phyloP scores from a whole-genome alignment of 2,797 vertebrate genomes.

The Threskiornis aethiopicus region DNA sequence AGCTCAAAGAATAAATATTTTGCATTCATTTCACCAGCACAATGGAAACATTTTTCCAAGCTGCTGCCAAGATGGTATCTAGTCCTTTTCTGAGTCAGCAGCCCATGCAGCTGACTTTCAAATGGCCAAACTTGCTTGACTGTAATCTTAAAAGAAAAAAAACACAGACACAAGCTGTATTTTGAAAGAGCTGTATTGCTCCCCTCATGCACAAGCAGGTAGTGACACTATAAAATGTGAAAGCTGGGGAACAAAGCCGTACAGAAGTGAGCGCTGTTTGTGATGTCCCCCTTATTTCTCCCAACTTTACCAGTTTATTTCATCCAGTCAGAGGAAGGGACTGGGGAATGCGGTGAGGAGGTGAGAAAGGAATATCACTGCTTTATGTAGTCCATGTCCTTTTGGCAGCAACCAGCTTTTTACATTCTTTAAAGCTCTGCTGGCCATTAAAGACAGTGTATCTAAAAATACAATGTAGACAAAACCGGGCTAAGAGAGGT shows the following conservation, averaged over 20 bases:
- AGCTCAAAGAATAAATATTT: conserved; percentile 42
- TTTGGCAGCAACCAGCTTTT: background rate
- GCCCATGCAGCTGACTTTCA: conserved; percentile 66
- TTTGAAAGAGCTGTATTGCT: background rate
- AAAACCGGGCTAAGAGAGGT: background rate
- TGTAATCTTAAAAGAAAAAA: conserved; percentile 26
- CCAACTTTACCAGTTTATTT: background rate
- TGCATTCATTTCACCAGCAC: conserved; percentile 49
- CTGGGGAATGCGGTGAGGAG: background rate
- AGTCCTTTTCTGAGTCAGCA: conserved; percentile 27
- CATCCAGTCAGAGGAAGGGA: background rate
- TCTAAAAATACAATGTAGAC: background rate
- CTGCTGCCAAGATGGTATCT: conserved; percentile 36
- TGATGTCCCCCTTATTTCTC: background rate
- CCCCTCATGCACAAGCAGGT: background rate
- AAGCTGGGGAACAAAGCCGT: background rate
- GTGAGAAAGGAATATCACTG: background rate
- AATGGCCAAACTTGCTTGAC: conserved; percentile 39
- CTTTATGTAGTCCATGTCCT: background rate
- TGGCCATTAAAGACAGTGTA: background rate
- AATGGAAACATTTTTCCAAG: conserved; percentile 43
- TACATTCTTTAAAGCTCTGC: background rate
- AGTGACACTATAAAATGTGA: background rate
- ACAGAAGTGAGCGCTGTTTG: background rate
- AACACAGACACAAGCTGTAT: background rate